Base-by-base conservation (phyloP, 2,113 vertebrate species). In the Proteles cristata region DNA sequence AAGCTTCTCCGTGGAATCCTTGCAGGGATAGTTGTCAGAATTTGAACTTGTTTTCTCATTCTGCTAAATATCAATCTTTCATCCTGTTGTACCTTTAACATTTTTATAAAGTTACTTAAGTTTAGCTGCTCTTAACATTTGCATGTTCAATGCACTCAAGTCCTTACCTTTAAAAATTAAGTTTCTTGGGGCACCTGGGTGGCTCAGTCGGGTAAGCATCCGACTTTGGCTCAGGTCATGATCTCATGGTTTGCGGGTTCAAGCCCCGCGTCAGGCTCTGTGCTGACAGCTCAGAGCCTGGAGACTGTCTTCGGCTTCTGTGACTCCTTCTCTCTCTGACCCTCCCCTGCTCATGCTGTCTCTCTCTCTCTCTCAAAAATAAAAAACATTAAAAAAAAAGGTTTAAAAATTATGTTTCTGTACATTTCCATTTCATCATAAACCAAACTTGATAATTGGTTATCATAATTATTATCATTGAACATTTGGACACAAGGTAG, bases 41-140 rank as follows among this genome's bases (percentile, higher is more conserved):
- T 89, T 65, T 74, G 5, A 95, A 80, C 33, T 43, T 79, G 16
- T 88, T 94, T 94, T 84, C 39, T 93, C n/a, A 69, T 88, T 82
- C 65, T 93, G 35, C 6, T 91, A 66, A 93, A 45, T 81, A 53
- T 66, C 33, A 90, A 26, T 48, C 71, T 87, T 87, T 68, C 25
- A 45, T 89, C n/a, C 80, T 68, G 0, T 73, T 86, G 45, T 2
- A 55, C 4, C 35, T 94, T 65, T 35, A 74, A 43, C 7, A 8
- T 17, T 87, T 92, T 58, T 76, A 66, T 81, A 31, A 35, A 69
- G 43, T 88, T 87, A 19, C 19, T 66, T 48, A 91, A 88, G 80
- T 77, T 21, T 68, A 48, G 55, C 5, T 73, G 35, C 15, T 74
- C 9, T 71, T 88, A 76, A 69, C 12, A 92, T 73, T 93, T 96